These are phyloP conservation scores for Macaria notata DNA, from an alignment of 2,888 invertebrate genomes.

Conservation along the genomic window DNA sequence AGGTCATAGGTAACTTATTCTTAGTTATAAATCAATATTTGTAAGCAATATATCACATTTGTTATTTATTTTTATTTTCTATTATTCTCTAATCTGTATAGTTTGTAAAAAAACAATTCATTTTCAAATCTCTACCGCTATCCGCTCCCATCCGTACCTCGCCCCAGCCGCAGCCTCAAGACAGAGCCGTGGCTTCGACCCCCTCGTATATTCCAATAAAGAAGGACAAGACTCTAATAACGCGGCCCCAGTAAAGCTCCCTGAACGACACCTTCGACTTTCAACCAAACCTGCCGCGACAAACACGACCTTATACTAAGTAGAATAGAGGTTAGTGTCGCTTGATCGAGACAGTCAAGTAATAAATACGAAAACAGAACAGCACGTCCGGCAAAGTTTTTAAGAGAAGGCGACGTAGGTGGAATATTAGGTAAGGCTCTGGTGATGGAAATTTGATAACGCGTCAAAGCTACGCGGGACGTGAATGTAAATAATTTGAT, in stretches of 20 bases:
- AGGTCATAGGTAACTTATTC: too few species aligned
- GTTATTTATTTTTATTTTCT: too few species aligned
- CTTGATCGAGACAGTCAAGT: constrained; percentile 30
- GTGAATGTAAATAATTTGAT: constrained; percentile 58
- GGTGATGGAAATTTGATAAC: constrained; percentile 64
- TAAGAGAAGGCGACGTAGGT: constrained; percentile 56
- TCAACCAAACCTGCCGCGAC: constrained; percentile 26
- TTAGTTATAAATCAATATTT: too few species aligned
- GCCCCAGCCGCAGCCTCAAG: constrained; percentile 20
- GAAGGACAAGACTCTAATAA: constrained; percentile 74
- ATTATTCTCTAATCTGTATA: too few species aligned
- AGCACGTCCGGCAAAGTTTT: constrained; percentile 68
- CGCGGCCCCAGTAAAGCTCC: constrained; percentile 67
- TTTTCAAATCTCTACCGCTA: constrained; percentile 3
- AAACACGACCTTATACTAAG: constrained; percentile 42
- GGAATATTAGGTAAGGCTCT: constrained; percentile 54
- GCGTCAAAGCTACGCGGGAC: constrained; percentile 41
- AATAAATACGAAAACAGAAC: constrained; percentile 66
- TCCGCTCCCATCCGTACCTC: constrained; percentile 18
- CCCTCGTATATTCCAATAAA: constrained; percentile 73
- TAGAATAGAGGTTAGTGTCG: constrained; percentile 34
- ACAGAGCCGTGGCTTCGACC: constrained; percentile 34
- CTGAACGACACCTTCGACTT: constrained; percentile 69
- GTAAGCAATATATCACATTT: too few species aligned
- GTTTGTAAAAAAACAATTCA: too few species aligned